Conservation (phyloP, 92 coral and sea anemone species). For the Blastomussa wellsi region DNA sequence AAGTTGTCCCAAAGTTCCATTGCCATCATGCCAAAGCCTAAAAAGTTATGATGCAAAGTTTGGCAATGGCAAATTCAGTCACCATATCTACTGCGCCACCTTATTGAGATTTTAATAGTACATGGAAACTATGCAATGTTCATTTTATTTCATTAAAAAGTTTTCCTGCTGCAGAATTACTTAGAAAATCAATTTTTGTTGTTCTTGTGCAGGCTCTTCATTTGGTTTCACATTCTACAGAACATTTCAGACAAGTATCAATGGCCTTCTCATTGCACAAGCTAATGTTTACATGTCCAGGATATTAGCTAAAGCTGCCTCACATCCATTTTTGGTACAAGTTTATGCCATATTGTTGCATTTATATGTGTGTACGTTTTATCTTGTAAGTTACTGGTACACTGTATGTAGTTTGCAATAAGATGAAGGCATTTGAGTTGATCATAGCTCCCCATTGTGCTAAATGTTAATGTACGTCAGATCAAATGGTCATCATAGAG, state of each 20-base stretch:
- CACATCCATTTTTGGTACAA: conserved; percentile 59
- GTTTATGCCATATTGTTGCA: neutral
- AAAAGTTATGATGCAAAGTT: too few species aligned
- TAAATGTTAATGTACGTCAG: too few species aligned
- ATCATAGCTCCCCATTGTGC: neutral
- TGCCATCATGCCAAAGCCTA: too few species aligned
- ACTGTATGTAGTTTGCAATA: neutral
- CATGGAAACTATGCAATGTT: too few species aligned
- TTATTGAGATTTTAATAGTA: too few species aligned
- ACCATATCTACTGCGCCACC: too few species aligned
- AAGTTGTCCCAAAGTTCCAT: too few species aligned
- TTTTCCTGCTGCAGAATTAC: too few species aligned
- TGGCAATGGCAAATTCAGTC: too few species aligned
- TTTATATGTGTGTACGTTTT: neutral
- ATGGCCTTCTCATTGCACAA: conserved; percentile 60
- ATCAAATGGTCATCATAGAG: too few species aligned
- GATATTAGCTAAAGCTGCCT: conserved; percentile 53
- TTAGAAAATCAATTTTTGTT: neutral
- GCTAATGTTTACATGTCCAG: conserved; percentile 53
- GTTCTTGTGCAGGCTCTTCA: conserved; percentile 45
- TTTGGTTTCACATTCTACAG: conserved; percentile 77
- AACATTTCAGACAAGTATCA: conserved; percentile 78
- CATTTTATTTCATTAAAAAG: too few species aligned
- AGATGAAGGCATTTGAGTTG: neutral
- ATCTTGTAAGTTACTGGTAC: neutral